Evolutionary conservation across 2,113 vertebrate genomes (phyloP).

Genomic region (Cyanoderma ruficeps): DNA sequence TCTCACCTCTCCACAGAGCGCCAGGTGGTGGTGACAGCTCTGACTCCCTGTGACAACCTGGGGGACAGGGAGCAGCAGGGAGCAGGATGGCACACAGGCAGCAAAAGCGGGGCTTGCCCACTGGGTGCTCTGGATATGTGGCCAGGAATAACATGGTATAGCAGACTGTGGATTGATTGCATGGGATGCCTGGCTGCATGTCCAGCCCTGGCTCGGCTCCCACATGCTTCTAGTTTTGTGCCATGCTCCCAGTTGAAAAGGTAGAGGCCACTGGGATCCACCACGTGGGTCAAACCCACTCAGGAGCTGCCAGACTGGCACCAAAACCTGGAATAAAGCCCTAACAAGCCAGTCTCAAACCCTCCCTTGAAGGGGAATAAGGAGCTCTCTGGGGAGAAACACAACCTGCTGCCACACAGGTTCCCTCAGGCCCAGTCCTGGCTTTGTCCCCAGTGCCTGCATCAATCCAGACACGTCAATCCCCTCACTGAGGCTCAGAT

Average conservation of each 20-base stretch:
- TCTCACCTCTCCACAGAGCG: not conserved
- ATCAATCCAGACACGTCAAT: rapidly evolving
- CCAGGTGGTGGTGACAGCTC: rapidly evolving
- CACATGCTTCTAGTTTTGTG: not conserved
- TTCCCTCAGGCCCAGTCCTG: not conserved
- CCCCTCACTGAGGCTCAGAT: rapidly evolving
- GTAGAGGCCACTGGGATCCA: not conserved
- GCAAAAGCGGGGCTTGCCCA: rapidly evolving
- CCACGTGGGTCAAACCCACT: rapidly evolving
- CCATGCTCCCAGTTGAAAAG: not conserved
- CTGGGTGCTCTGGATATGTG: rapidly evolving
- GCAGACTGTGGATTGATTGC: not conserved
- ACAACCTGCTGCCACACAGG: not conserved
- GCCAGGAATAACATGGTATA: not conserved
- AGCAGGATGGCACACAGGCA: rapidly evolving
- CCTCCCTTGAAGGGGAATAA: not conserved
- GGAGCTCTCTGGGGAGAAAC: not conserved
- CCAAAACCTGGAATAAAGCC: not conserved
- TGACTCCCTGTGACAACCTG: rapidly evolving
- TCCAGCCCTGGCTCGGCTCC: not conserved
- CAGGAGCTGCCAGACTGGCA: not conserved
- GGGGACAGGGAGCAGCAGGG: not conserved
- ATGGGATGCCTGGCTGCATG: not conserved
- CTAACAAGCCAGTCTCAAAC: not conserved
- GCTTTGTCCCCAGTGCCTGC: not conserved